A percentile compares a stretch with the other conserved stretches of the same genome.
phyloP scores from a whole-genome alignment of 2,888 invertebrate genomes.

The Chelonus formosanus region DNA sequence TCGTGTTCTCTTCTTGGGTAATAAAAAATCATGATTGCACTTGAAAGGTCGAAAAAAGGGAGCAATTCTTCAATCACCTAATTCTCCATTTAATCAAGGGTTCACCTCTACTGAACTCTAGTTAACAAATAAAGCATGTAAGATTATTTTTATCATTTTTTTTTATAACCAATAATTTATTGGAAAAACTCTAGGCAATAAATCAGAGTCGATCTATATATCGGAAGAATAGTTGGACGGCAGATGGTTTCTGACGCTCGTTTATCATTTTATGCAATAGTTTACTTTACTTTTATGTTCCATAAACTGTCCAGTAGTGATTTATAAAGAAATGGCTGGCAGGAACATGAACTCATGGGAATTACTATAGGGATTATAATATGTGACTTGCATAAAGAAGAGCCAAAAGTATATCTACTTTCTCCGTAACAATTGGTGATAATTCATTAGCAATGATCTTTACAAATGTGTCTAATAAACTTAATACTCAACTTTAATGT shows the following conservation, averaged over 20 bases:
- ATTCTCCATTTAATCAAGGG: too few species aligned
- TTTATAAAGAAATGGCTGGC: constrained; percentile 19
- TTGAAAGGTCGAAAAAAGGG: too few species aligned
- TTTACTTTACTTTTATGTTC: constrained; percentile 14
- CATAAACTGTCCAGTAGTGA: constrained; percentile 20
- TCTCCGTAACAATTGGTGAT: constrained; percentile 6
- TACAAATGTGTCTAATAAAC: constrained; percentile 42
- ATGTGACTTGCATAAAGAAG: constrained; percentile 4
- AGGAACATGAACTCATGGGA: background rate
- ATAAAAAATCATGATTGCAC: too few species aligned
- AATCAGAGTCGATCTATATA: too few species aligned
- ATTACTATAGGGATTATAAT: background rate
- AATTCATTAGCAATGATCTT: constrained; percentile 42
- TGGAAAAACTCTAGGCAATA: background rate
- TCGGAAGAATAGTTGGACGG: too few species aligned
- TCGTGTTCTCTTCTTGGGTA: too few species aligned
- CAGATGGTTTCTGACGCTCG: background rate
- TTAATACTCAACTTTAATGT: constrained; percentile 31
- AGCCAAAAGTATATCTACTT: background rate
- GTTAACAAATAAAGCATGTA: too few species aligned
- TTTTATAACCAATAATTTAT: background rate
- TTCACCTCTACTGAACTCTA: too few species aligned
- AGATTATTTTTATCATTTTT: too few species aligned
- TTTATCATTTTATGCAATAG: constrained; percentile 2
- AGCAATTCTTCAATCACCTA: too few species aligned